Conservation (phyloP, 2,888 invertebrate genomes). For the Lymantria monacha region DNA sequence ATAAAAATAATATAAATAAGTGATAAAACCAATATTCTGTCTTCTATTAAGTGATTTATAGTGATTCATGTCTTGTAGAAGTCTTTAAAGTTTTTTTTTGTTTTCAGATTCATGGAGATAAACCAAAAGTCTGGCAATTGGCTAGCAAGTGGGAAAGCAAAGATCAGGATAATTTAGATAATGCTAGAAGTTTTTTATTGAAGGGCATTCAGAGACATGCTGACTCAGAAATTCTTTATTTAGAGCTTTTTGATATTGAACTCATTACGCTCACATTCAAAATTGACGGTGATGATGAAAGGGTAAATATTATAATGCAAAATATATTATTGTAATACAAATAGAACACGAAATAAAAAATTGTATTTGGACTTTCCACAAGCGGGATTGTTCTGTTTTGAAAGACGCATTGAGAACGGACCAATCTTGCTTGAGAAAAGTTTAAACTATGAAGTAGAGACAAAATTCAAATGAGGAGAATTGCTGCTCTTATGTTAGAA, state of each 20-base stretch:
- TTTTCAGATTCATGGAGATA: constrained; percentile 86
- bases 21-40: too few relatives aligned
- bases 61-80: too few relatives aligned
- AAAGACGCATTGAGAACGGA: too few relatives aligned
- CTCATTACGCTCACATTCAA: constrained; percentile 51
- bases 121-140: constrained; percentile 88
- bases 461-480: too few relatives aligned
- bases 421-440: too few relatives aligned
- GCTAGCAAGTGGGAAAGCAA: constrained; percentile 91
- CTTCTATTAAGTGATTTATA: too few relatives aligned
- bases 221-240: constrained; percentile 85
- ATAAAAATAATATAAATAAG: too few relatives aligned
- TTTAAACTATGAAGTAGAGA: too few relatives aligned
- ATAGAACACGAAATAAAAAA: neutral
- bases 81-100: too few relatives aligned
- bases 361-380: too few relatives aligned
- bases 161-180: constrained; percentile 85
- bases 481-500: too few relatives aligned
- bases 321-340: neutral
- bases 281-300: constrained; percentile 60
- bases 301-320: constrained; percentile 50
- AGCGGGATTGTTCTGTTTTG: too few relatives aligned
- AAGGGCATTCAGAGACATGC: constrained; percentile 90
- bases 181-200: constrained; percentile 87
- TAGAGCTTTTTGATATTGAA: constrained; percentile 80